Evolutionary conservation across 1,140 invertebrate genomes (phyloP).

Genomic region (Drosophila navojoa): DNA sequence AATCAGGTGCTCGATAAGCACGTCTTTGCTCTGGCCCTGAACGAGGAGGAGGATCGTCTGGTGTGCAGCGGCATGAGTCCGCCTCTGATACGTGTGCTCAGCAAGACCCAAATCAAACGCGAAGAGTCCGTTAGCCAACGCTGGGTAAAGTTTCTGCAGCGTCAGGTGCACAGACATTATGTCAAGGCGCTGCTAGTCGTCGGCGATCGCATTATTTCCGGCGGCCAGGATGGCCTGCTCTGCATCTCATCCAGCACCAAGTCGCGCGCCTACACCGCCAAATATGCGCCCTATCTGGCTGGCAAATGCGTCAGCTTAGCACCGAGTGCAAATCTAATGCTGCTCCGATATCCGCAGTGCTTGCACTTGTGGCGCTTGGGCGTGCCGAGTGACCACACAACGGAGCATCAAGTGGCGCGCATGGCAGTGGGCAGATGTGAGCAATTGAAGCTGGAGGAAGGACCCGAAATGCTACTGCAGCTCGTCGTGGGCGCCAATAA

Average conservation of each 20-base stretch:
- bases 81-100: conserved; percentile 88
- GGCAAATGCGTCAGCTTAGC: conserved; percentile 87
- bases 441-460: conserved; percentile 65
- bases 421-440: conserved; percentile 19
- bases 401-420: neutral
- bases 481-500: conserved; percentile 76
- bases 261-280: conserved; percentile 86
- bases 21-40: conserved; percentile 89
- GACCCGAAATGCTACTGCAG: conserved; percentile 88
- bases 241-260: conserved; percentile 86
- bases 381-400: conserved; percentile 36
- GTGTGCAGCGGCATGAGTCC: conserved; percentile 94
- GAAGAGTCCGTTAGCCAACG: conserved; percentile 84
- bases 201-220: conserved; percentile 89
- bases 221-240: conserved; percentile 91
- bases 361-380: conserved; percentile 89
- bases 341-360: conserved; percentile 89
- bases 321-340: conserved; percentile 85
- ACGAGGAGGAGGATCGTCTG: conserved; percentile 88
- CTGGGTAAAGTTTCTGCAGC: conserved; percentile 92
- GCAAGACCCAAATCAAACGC: conserved; percentile 87
- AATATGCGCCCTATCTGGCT: conserved; percentile 89
- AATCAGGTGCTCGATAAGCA: conserved; percentile 91
- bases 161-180: conserved; percentile 93
- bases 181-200: conserved; percentile 88